A percentile compares a stretch with the other conserved stretches of the same genome.
phyloP scores from a whole-genome alignment of 2,113 vertebrate species.

The Carollia perspicillata region DNA sequence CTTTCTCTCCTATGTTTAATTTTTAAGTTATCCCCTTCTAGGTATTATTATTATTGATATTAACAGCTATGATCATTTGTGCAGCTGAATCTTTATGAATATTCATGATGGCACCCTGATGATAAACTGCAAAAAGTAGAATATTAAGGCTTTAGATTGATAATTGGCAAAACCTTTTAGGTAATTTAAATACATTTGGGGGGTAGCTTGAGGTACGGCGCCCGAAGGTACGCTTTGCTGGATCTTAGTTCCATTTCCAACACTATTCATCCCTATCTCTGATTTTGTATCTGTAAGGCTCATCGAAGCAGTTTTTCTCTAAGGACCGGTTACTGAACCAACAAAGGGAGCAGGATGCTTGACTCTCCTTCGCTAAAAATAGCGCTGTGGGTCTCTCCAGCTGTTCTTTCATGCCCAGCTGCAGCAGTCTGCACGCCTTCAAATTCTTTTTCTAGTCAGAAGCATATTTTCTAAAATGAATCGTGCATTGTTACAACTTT shows the following conservation, averaged over 20 bases:
- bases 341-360: background rate
- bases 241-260: background rate
- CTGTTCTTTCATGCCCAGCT: background rate
- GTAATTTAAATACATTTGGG: background rate
- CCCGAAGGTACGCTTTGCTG: background rate
- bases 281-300: background rate
- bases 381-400: constrained; percentile 3
- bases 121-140: background rate
- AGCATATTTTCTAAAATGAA: constrained; percentile 8
- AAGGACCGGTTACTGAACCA: background rate
- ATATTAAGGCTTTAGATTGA: background rate
- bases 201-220: background rate
- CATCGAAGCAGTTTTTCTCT: constrained; percentile 1
- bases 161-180: background rate
- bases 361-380: background rate
- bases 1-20: background rate
- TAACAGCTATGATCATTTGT: background rate
- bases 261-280: background rate
- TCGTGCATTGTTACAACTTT: background rate
- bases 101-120: background rate
- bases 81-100: background rate
- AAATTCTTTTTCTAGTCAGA: background rate
- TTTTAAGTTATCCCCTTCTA: background rate
- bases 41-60: background rate
- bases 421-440: background rate